Conservation (phyloP, 2,888 invertebrate genomes). For the Ophioninae sp. region DNA sequence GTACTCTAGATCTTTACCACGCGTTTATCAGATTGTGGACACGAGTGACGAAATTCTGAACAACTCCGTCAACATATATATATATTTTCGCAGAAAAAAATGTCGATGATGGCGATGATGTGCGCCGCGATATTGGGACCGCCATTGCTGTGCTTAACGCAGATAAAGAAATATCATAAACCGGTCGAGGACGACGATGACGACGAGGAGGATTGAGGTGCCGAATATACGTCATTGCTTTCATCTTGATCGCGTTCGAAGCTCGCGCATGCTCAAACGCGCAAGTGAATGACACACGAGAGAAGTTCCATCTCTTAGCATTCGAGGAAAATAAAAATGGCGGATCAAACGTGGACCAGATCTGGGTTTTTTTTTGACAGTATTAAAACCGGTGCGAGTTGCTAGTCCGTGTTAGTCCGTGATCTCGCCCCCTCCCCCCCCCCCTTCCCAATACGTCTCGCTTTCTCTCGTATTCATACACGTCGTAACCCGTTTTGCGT, state of each 20-base stretch:
- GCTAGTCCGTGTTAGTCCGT: conserved; percentile 10
- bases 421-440: background rate
- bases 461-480: conserved; percentile 55
- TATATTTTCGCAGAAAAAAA: conserved; percentile 45
- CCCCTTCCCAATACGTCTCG: background rate
- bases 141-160: conserved; percentile 48
- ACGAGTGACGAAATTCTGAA: background rate
- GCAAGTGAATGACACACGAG: background rate
- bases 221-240: conserved; percentile 1
- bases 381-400: background rate
- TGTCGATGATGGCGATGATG: conserved; percentile 45
- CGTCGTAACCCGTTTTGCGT: conserved; percentile 18
- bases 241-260: background rate
- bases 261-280: background rate
- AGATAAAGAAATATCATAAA: conserved; percentile 53
- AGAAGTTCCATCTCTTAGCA: background rate
- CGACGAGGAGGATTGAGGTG: conserved; percentile 12
- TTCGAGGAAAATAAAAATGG: background rate
- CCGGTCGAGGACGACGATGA: conserved; percentile 35
- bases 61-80: no score
- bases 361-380: background rate
- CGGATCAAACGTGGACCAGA: background rate
- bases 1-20: no score
- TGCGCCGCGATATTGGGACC: conserved; percentile 51
- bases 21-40: background rate